A percentile compares a stretch with the other conserved stretches of the same genome.
These are phyloP conservation scores for Natator depressus DNA, from an alignment of 2,113 vertebrate species.

Conservation along the genomic window DNA sequence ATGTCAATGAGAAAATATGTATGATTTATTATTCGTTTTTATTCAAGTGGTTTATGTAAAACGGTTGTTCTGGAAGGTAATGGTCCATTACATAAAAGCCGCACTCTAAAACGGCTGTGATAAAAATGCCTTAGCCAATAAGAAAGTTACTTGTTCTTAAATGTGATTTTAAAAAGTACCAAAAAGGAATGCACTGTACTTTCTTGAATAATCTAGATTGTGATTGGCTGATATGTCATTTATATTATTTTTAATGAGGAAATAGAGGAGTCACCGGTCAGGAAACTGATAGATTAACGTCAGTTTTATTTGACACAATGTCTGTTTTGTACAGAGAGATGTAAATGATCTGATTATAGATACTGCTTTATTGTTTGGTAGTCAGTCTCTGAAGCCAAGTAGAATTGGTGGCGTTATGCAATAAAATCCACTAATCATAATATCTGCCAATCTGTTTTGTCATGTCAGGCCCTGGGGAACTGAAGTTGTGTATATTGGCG, in stretches of 20 bases:
- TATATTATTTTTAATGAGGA: neutral
- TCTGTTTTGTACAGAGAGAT: neutral
- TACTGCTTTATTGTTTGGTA: neutral
- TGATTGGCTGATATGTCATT: neutral
- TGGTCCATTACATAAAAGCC: neutral
- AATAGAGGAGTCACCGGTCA: neutral
- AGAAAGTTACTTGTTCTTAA: constrained; percentile 33
- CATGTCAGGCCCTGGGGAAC: neutral
- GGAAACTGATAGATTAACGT: neutral
- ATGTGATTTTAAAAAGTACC: neutral
- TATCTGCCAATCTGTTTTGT: neutral
- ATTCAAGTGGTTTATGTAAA: neutral
- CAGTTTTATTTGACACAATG: neutral
- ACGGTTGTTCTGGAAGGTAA: neutral
- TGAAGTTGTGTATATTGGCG: neutral
- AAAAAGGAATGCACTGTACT: neutral
- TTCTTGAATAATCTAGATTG: neutral
- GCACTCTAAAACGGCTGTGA: neutral
- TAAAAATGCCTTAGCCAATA: neutral
- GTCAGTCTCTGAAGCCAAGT: neutral
- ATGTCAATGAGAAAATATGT: neutral
- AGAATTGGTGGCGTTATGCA: neutral
- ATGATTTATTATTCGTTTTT: neutral
- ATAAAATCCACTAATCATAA: neutral
- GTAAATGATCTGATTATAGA: neutral